Evolutionary conservation across 2,113 vertebrate genomes (phyloP).

Genomic region (Strix aluco): DNA sequence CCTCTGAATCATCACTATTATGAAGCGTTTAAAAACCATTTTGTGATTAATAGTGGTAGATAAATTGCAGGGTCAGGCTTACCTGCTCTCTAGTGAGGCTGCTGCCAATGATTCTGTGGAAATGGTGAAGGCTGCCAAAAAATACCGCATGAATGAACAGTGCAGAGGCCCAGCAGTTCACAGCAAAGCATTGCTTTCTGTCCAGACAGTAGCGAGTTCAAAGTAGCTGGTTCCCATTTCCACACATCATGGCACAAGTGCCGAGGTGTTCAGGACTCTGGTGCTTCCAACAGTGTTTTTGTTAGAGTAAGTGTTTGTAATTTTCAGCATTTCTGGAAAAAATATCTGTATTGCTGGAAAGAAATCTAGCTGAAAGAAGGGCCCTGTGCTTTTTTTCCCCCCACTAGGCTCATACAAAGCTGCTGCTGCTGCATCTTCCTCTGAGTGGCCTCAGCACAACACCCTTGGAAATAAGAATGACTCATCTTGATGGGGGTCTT

Average conservation of each 20-base stretch:
- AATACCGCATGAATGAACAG: conserved; percentile 19
- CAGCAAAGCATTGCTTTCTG: neutral
- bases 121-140: conserved; percentile 30
- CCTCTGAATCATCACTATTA: neutral
- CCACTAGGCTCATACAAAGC: neutral
- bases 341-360: neutral
- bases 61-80: conserved; percentile 9
- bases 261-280: neutral
- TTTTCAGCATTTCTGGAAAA: conserved; percentile 1
- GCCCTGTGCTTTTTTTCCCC: neutral
- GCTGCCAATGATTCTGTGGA: conserved; percentile 20
- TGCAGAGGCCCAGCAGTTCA: neutral
- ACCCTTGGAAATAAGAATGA: conserved; percentile 56
- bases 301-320: neutral
- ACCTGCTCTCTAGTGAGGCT: conserved; percentile 16
- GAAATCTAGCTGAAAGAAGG: conserved; percentile 9
- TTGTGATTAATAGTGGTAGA: conserved; percentile 25
- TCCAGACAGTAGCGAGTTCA: neutral
- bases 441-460: conserved; percentile 33
- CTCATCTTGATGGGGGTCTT: conserved; percentile 69
- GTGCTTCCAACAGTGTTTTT: neutral
- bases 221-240: neutral
- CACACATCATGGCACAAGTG: neutral
- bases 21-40: neutral
- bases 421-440: conserved; percentile 36